These are phyloP conservation scores for Platalea minor DNA, from an alignment of 2,797 vertebrate genomes.

Conservation along the genomic window DNA sequence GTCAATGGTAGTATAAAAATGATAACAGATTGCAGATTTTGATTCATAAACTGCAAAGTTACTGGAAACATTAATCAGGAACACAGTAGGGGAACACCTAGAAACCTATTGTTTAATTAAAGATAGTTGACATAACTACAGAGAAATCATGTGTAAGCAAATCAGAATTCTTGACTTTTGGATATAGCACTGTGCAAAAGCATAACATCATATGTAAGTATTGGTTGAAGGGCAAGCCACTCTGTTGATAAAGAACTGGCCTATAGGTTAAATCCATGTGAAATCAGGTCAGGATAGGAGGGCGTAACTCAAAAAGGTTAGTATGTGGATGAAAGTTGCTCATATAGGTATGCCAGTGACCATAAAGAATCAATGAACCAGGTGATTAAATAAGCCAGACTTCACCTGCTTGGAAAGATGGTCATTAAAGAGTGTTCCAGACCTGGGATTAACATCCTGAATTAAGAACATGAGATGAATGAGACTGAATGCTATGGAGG, in stretches of 20 bases:
- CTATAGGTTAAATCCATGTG: not conserved
- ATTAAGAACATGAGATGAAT: not conserved
- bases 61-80: slow-evolving; percentile 38
- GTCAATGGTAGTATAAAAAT: not conserved
- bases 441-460: not conserved
- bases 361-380: not conserved
- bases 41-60: slow-evolving; percentile 15
- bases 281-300: not conserved
- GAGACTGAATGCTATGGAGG: not conserved
- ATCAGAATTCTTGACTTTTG: not conserved
- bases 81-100: slow-evolving; percentile 33
- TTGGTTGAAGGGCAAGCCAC: not conserved
- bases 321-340: not conserved
- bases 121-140: slow-evolving; percentile 24
- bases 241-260: not conserved
- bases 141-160: not conserved
- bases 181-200: not conserved
- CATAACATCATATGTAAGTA: not conserved
- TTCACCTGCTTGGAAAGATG: not conserved
- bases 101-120: slow-evolving; percentile 66
- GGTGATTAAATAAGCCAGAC: not conserved
- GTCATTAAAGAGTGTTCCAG: not conserved
- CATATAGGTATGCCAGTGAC: not conserved
- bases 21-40: not conserved
- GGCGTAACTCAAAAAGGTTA: not conserved